Evolutionary conservation across 2,888 invertebrate species (phyloP).

Genomic region (Hydropsyche betteni): DNA sequence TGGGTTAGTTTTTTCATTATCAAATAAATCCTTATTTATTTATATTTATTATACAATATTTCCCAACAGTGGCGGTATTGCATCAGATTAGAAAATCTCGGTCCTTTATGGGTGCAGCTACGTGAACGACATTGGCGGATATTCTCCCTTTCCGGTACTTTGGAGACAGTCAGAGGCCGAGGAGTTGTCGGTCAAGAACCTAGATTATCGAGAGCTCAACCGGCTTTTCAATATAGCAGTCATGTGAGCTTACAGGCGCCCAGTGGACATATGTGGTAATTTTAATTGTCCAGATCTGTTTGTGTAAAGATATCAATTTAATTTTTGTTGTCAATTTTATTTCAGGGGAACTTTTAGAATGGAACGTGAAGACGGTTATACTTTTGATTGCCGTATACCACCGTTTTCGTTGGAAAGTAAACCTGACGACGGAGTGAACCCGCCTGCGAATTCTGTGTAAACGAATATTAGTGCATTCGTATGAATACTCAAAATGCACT

Average conservation of each 20-base stretch:
- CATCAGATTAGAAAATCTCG: slow-evolving; percentile 94
- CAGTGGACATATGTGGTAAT: slow-evolving; percentile 96
- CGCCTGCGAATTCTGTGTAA: slow-evolving; percentile 42
- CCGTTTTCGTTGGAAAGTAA: slow-evolving; percentile 97
- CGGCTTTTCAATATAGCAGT: slow-evolving; percentile 98
- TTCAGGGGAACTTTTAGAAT: slow-evolving; percentile 90
- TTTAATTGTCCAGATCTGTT: background rate
- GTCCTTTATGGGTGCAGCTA: slow-evolving; percentile 87
- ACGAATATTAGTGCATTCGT: background rate
- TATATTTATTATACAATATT: background rate
- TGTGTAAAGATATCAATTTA: background rate
- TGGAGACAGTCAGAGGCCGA: slow-evolving; percentile 93
- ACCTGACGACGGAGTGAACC: slow-evolving; percentile 68
- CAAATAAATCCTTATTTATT: slow-evolving; percentile 13
- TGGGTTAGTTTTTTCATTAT: slow-evolving; percentile 72
- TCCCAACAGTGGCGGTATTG: slow-evolving; percentile 88
- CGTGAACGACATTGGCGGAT: slow-evolving; percentile 98
- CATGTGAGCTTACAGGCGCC: slow-evolving; percentile 97
- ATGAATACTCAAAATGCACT: background rate
- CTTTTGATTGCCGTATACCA: slow-evolving; percentile 97
- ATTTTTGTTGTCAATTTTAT: background rate
- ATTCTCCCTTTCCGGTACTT: slow-evolving; percentile 90
- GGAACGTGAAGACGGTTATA: slow-evolving; percentile 96
- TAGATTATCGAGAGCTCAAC: slow-evolving; percentile 83
- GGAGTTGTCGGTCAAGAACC: slow-evolving; percentile 99